Evolutionary conservation across 1,140 invertebrate species (phyloP), one percentile per base, ranked within the genome.

Genomic region (Wasmannia auropunctata): DNA sequence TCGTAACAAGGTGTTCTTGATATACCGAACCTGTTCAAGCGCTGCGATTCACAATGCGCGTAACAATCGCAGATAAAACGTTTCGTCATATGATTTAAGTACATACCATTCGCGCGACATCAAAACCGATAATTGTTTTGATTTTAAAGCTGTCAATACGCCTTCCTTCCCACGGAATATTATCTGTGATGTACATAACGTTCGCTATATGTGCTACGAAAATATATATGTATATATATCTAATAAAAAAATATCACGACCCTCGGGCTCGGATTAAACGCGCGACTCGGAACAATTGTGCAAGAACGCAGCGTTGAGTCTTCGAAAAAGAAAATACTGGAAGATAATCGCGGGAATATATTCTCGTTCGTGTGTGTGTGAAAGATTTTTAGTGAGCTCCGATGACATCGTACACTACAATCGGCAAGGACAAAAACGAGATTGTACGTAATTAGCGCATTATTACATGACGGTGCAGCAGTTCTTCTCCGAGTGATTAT

Each of bases 401-500:
- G 22, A 67, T 25, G 34, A 65, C 62, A 43, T 62, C 19, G 5
- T 25, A 69, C 58, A 58, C 56, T 67, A 31, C 56, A n/a, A n/a
- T 28, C 34, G 46, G 54, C 46, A 58, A 75, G 46, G 8, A 65
- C 2, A 28, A 28, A 75, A 75, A 46, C 75, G 54, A 84, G 22
- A 74, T 77, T 46, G 37, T 40, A 37, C 19, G 67, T 16, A 43
- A 56, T 67, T 60, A 65, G n/a, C 28, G 75, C 51, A 19, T 31
- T 3, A 3, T 94, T 91, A 95, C 94, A 95, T 95, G 79, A 96
- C 77, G 51, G 95, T 90, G 90, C 97, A 97, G 92, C 97, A 97
- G 80, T 95, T 95, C 93, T 96, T 96, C 63, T 96, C 96, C 86
- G 95, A 95, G 58, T 96, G 95, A 92, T 96, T 96, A 87, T 96